Conservation (phyloP, 92 coral and sea anemone genomes). For the Heliopora coerulea region DNA sequence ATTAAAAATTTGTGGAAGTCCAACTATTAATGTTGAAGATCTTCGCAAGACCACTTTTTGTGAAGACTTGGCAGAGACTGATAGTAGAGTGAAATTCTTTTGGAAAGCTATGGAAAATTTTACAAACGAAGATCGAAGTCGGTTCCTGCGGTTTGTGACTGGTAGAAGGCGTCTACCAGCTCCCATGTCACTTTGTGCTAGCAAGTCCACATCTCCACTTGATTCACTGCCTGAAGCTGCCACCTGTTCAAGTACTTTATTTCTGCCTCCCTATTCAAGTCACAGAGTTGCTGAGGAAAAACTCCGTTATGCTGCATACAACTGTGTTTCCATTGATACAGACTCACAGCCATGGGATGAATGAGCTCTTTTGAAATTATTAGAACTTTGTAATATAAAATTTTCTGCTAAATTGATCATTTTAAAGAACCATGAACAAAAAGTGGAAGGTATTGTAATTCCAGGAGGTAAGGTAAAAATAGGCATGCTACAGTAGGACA, state of each 20-base stretch:
- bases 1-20: constrained; percentile 88
- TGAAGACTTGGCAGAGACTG: constrained; percentile 86
- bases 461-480: no score
- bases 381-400: not conserved
- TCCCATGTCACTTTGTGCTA: constrained; percentile 78
- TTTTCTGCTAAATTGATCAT: no score
- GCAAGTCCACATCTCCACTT: constrained; percentile 71
- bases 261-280: constrained; percentile 92
- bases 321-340: constrained; percentile 96
- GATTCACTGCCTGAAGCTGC: constrained; percentile 98
- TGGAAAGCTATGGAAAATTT: constrained; percentile 95
- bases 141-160: constrained; percentile 94
- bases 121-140: constrained; percentile 98
- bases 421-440: no score
- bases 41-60: constrained; percentile 62
- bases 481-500: no score
- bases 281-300: constrained; percentile 95
- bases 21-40: constrained; percentile 85
- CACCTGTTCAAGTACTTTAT: constrained; percentile 92
- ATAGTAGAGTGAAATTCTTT: constrained; percentile 79
- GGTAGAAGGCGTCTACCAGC: constrained; percentile 97
- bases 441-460: no score
- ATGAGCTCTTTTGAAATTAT: constrained; percentile 11
- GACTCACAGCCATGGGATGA: constrained; percentile 99
- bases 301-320: constrained; percentile 96